Conservation (phyloP, 2,113 vertebrate genomes). For the Galbula dea region DNA sequence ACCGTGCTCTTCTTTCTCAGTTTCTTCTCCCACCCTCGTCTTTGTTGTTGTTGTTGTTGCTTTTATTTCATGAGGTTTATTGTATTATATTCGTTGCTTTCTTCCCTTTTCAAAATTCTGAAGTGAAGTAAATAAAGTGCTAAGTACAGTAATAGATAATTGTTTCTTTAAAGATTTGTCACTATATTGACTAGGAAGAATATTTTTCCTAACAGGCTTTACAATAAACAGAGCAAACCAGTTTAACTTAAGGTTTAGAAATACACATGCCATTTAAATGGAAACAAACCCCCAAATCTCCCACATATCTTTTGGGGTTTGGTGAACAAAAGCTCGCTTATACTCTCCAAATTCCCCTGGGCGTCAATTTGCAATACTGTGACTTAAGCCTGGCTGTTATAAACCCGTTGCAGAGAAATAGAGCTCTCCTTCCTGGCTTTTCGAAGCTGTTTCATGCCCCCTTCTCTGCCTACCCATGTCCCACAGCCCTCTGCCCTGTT, state of each 20-base stretch:
- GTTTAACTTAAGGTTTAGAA: slow-evolving; percentile 19
- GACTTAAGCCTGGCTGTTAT: slow-evolving; percentile 47
- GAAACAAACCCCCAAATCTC: slow-evolving; percentile 37
- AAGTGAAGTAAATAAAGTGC: background rate
- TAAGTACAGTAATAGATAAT: background rate
- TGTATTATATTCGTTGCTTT: background rate
- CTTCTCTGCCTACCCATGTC: background rate
- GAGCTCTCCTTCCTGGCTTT: slow-evolving; percentile 25
- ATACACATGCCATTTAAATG: slow-evolving; percentile 24
- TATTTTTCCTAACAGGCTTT: background rate
- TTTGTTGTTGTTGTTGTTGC: too few species aligned
- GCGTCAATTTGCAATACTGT: slow-evolving; percentile 54
- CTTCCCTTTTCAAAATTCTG: slow-evolving; percentile 2
- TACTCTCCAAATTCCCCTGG: slow-evolving; percentile 9
- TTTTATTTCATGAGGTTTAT: background rate
- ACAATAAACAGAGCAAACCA: slow-evolving; percentile 1
- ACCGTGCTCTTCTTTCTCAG: background rate
- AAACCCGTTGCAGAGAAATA: slow-evolving; percentile 35
- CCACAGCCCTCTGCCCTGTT: accelerated
- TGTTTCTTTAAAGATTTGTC: background rate
- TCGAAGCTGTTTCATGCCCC: background rate
- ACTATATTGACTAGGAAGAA: background rate
- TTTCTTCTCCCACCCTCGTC: background rate
- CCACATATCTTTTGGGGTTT: slow-evolving; percentile 49
- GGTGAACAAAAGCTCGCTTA: slow-evolving; percentile 50